phyloP scores from a whole-genome alignment of 1,140 invertebrate species.

The Drosophila mayri region DNA sequence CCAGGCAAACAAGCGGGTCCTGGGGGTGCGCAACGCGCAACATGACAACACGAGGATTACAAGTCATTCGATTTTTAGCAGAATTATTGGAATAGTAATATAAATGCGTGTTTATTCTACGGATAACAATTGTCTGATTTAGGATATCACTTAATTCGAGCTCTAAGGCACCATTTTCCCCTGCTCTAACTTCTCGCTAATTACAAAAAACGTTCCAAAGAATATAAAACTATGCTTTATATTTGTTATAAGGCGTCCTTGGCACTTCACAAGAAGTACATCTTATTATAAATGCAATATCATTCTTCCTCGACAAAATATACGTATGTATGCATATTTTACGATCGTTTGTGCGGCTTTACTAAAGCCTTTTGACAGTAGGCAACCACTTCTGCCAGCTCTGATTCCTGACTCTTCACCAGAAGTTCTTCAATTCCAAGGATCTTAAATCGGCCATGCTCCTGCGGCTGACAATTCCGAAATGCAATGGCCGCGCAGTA shows the following conservation, averaged over 20 bases:
- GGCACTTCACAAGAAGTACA: background rate
- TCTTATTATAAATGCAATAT: background rate
- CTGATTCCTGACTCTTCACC: conserved; percentile 65
- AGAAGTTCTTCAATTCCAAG: conserved; percentile 87
- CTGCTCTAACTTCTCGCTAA: conserved; percentile 64
- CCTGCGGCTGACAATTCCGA: conserved; percentile 60
- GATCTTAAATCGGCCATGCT: conserved; percentile 83
- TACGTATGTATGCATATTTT: background rate
- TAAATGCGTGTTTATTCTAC: conserved; percentile 43
- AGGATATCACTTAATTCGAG: background rate
- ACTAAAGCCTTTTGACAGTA: conserved; percentile 85
- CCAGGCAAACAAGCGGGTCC: conserved; percentile 33
- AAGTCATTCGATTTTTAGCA: conserved; percentile 19
- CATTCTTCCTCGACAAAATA: background rate
- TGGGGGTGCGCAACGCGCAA: conserved; percentile 15
- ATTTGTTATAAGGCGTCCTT: background rate
- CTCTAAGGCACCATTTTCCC: conserved; percentile 79
- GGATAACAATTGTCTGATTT: conserved; percentile 21
- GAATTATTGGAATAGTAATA: conserved; percentile 25
- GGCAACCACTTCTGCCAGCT: conserved; percentile 85
- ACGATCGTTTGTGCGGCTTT: conserved; percentile 59
- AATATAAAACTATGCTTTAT: background rate
- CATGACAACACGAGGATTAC: conserved; percentile 39
- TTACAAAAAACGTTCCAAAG: conserved; percentile 83
- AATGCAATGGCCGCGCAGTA: conserved; percentile 94